Base-by-base conservation (phyloP, 2,888 invertebrate genomes). In the Papilio protenor region DNA sequence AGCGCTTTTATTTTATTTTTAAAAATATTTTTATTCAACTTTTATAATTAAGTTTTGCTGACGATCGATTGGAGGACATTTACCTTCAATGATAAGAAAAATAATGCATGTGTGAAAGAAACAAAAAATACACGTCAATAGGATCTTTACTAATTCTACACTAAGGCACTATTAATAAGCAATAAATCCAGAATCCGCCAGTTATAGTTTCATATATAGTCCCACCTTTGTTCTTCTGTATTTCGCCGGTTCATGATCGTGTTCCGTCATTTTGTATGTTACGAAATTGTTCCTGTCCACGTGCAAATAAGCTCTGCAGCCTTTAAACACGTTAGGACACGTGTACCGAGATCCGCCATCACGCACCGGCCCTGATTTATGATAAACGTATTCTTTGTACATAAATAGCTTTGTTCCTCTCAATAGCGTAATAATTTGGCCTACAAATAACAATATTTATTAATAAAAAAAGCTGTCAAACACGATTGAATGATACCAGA, bases 281-380 rank as follows among this genome's bases (percentile, higher is more conserved):
- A 87, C 83, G 11, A 80, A 27, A 66, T 84, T 80, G 49, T 85
- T 78, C 16, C 77, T 80, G 57, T 77, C 80, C 3, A 86, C 81
- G 49, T 84, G 82, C 18, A 84, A 81, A 66, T 81, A 84, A 0
- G 86, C 85, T 64, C 81, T 84, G 75, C 88, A 87, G 1, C 81
- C 79, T 73, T 82, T 84, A 40, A 82, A 82, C 27, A 78, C 77
- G 61, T 81, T 82, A 5, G 85, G 85, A 73, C 87, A 88, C 1
- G 76, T 80, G 74, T 86, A 86, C 18, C 85, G 81, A n/a, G 78
- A 82, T 6, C 83, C 84, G 6, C 82, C 82, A 11, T 80, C 70
- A 8, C 81, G 57, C 4, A 82, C 75, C 0, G 23, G 18, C 3
- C 81, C 79, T 21, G 78, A 80, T 69, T 81, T 84, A 49, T 80